Conservation (phyloP, 2,797 vertebrate species). For the Coendou prehensilis region DNA sequence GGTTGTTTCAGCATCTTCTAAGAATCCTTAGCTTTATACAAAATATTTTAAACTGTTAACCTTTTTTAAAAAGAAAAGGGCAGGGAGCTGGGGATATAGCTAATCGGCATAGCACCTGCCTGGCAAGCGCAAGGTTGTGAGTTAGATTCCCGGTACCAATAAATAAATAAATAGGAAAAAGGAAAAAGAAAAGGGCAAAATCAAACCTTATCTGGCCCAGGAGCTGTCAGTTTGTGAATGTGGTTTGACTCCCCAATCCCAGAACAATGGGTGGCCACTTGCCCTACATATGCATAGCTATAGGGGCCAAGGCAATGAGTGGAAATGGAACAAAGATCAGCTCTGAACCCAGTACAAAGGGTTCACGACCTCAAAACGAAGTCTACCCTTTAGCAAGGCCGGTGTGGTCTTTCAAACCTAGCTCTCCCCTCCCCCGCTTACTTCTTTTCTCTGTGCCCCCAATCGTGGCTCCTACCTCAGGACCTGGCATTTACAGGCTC, state of each 20-base stretch:
- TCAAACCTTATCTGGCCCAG: neutral
- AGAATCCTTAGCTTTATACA: too few species aligned
- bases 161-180: too few species aligned
- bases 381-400: neutral
- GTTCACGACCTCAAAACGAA: slow-evolving; percentile 26
- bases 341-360: neutral
- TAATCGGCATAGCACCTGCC: too few species aligned
- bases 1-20: too few species aligned
- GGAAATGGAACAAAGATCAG: slow-evolving; percentile 32
- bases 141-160: too few species aligned
- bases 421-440: neutral
- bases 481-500: neutral
- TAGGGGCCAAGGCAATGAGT: neutral
- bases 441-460: too few species aligned
- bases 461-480: neutral
- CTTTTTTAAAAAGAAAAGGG: too few species aligned
- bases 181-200: neutral
- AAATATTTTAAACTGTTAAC: too few species aligned
- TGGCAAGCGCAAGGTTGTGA: too few species aligned
- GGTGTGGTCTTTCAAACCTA: neutral
- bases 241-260: slow-evolving; percentile 43
- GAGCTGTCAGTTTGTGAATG: neutral
- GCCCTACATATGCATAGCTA: slow-evolving; percentile 64
- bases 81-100: too few species aligned
- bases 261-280: slow-evolving; percentile 64